Conservation (phyloP, 2,113 vertebrate species). For the Diadophis punctatus region DNA sequence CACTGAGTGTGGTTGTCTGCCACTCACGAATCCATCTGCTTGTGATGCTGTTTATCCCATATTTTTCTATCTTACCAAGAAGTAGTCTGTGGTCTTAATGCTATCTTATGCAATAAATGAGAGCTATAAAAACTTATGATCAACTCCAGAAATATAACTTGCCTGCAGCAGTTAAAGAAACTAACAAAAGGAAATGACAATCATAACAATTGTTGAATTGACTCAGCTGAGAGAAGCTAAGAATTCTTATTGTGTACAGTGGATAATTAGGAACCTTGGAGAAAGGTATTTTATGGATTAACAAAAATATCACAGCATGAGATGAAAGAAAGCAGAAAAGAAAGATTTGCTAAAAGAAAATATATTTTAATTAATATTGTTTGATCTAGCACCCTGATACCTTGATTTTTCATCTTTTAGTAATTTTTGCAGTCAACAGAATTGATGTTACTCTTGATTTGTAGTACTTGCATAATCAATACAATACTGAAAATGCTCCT, state of each 20-base stretch:
- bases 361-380: neutral
- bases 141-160: neutral
- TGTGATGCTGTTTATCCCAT: too few species aligned
- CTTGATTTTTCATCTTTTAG: neutral
- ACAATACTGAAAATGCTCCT: neutral
- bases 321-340: slow-evolving; percentile 6
- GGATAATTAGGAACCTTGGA: slow-evolving; percentile 4
- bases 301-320: slow-evolving; percentile 15
- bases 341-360: neutral
- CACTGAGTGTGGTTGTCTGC: too few species aligned
- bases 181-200: neutral
- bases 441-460: neutral
- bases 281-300: slow-evolving; percentile 17
- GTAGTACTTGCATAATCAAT: neutral
- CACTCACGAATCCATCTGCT: too few species aligned
- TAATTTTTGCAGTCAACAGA: neutral
- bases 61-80: neutral
- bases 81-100: neutral
- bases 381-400: neutral
- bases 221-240: neutral
- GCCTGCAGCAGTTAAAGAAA: neutral
- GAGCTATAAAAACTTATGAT: neutral
- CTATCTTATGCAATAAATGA: neutral
- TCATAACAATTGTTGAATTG: slow-evolving; percentile 1
- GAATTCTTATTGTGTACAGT: slow-evolving; percentile 8